Conservation (phyloP, 2,888 invertebrate species). For the Teinopalpus imperialis region DNA sequence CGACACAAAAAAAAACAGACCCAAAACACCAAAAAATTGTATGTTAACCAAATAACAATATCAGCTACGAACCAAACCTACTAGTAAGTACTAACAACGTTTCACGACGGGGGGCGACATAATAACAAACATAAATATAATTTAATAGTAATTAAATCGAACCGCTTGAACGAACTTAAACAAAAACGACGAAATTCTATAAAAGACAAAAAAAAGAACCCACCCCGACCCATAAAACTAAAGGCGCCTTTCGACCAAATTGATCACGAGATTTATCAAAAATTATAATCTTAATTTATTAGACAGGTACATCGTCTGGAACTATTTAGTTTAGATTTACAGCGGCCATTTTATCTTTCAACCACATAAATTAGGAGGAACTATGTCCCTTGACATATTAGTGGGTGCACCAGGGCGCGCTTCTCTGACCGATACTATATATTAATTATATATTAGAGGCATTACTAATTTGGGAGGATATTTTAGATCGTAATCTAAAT, state of each 20-base stretch:
- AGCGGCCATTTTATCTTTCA: constrained; percentile 29
- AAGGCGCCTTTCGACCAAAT: constrained; percentile 21
- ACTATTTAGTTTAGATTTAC: constrained; percentile 35
- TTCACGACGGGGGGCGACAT: too few species aligned
- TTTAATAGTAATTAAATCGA: not conserved
- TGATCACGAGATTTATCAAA: constrained; percentile 27
- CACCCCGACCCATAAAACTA: not conserved
- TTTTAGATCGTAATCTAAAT: constrained; percentile 39
- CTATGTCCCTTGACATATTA: constrained; percentile 22
- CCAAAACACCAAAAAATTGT: too few species aligned
- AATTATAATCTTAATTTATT: constrained; percentile 35
- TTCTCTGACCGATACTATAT: constrained; percentile 26
- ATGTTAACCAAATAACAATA: too few species aligned
- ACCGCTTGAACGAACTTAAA: not conserved
- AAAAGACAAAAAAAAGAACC: not conserved
- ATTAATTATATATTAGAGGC: constrained; percentile 2
- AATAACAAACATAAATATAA: too few species aligned
- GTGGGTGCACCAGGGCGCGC: constrained; percentile 31
- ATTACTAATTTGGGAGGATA: constrained; percentile 31
- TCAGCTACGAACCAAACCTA: too few species aligned
- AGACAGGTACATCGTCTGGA: constrained; percentile 28
- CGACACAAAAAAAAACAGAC: too few species aligned
- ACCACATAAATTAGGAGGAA: constrained; percentile 29
- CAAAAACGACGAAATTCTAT: not conserved
- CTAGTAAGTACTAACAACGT: too few species aligned